Evolutionary conservation across 2,113 vertebrate genomes (phyloP), one percentile per base, ranked within the genome.

Genomic region (Passer montanus): DNA sequence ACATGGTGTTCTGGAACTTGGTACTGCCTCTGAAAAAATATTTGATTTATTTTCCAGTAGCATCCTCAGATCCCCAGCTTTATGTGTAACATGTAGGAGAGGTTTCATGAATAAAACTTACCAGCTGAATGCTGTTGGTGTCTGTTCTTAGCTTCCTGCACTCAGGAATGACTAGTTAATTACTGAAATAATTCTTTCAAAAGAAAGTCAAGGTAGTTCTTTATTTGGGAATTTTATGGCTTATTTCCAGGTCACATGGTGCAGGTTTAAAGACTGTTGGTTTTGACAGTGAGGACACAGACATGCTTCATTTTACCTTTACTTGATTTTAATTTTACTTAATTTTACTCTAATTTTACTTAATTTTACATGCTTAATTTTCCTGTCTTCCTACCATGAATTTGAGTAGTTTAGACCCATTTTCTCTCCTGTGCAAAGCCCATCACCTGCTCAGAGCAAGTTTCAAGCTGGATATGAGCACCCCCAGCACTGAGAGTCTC

Each of bases 1-100:
- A 52, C 6, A 56, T 0, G 0, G n/a, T 44, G 15, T 1, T 56
- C 22, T 39, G 31, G 18, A 78, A n/a, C 12, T 41, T 3, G 0
- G 20, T 33, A n/a, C 12, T 49, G 7, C 13, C 26, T 43, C 28
- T 9, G 19, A 55, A 72, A 87, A 76, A 35, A 2, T 8, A 8
- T 19, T 47, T 9, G 14, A 5, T 87, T 79, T 31, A 41, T 84
- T 64, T 91, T 60, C 60, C 43, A 84, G 44, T 16, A 44, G 23
- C 8, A 79, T 11, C 20, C 43, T 72, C 44, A 67, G 18, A 70
- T n/a, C 21, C 24, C 22, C 28, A 76, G 11, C 37, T 58, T 62
- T 6, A 33, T 3, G 11, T 22, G 6, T 11, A 68, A 23, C 30
- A 47, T 0, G 3, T 13, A 81, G 5, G 10, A 84, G 27, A 81